Base-by-base conservation (phyloP, 2,888 invertebrate species). In the Prosapia bicincta region DNA sequence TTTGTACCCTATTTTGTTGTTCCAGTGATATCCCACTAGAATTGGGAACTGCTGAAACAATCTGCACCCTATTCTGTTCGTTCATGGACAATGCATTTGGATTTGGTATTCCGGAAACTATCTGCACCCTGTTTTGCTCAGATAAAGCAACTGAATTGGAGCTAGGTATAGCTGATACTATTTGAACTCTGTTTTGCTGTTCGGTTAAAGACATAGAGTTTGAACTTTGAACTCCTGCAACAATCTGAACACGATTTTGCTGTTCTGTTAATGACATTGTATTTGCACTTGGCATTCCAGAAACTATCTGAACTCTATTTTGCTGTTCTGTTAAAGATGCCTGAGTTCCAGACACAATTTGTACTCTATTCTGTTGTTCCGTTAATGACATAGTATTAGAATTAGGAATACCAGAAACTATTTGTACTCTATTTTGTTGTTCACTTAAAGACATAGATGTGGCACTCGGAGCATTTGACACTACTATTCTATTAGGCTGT, bases 151-250 rank as follows among this genome's bases (percentile, higher is more conserved):
- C 68, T 6, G 79, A 78, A 72, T 78, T 77, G 15, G 78, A 76
- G 43, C 78, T 80, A 75, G 73, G 75, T 54, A 76, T 75, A 26
- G 73, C 77, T 13, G 80, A 79, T 3, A 81, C 79, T 28, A 81
- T 81, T 73, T 81, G 80, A 24, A 81, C 79, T 71, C 80, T 72
- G 73, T 81, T 81, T 30, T 80, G 80, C 43, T 79, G 79, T 76
- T 80, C 79, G 24, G 77, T 78, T 15, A 80, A 72, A 5, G 80
- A 76, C 72, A 76, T 72, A 1, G 75, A 71, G 26, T 74, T 77
- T 20, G 78, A 77, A 66, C 38, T 74, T 24, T 74, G 78, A 71
- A 80, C 78, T 32, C 71, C 71, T 15, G 79, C 77, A n/a, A 79
- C 78, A 26, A 79, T 79, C 43, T 79, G 79, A 10, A 79, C 74